A percentile compares a stretch with the other conserved stretches of the same genome.
Conservation (phyloP, 2,888 invertebrate genomes). For the Synanthedon myopaeformis region DNA sequence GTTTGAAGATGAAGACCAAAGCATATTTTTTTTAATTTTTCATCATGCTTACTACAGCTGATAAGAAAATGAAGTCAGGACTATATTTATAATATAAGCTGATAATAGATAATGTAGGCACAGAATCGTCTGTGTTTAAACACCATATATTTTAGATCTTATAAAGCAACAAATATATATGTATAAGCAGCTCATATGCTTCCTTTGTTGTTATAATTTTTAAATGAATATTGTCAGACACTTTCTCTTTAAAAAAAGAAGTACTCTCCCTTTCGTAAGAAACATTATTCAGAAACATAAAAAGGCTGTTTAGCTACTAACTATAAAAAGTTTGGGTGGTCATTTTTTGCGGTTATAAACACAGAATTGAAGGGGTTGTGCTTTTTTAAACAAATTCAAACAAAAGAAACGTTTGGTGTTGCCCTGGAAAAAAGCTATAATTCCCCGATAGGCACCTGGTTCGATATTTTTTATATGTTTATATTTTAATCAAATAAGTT, state of each 20-base stretch:
- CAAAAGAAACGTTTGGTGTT: conserved; percentile 23
- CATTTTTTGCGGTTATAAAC: conserved; percentile 15
- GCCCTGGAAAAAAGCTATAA: conserved; percentile 38
- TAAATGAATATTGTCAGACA: too few species aligned
- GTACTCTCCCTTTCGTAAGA: conserved; percentile 43
- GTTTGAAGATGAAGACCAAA: conserved; percentile 28
- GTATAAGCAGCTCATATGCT: too few species aligned
- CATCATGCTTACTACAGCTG: not conserved
- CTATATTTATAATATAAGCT: not conserved
- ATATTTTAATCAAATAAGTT: conserved; percentile 65
- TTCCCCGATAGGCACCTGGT: conserved; percentile 52
- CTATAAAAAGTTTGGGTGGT: conserved; percentile 20
- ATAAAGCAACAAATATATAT: too few species aligned
- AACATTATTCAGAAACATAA: conserved; percentile 23
- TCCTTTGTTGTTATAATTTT: too few species aligned
- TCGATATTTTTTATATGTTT: conserved; percentile 49
- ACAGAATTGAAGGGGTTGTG: conserved; percentile 33
- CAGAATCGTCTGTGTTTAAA: too few species aligned
- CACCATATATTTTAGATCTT: too few species aligned
- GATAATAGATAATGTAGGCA: too few species aligned
- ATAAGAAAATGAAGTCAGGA: not conserved
- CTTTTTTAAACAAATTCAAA: conserved; percentile 37
- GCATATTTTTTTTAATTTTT: conserved; percentile 29
- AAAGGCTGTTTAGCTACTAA: conserved; percentile 33
- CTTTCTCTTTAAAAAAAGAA: not conserved